A percentile compares a stretch with the other conserved stretches of the same genome.
These are phyloP conservation scores for Liodrosophila aerea DNA, from an alignment of 2,888 invertebrate species.

Conservation along the genomic window DNA sequence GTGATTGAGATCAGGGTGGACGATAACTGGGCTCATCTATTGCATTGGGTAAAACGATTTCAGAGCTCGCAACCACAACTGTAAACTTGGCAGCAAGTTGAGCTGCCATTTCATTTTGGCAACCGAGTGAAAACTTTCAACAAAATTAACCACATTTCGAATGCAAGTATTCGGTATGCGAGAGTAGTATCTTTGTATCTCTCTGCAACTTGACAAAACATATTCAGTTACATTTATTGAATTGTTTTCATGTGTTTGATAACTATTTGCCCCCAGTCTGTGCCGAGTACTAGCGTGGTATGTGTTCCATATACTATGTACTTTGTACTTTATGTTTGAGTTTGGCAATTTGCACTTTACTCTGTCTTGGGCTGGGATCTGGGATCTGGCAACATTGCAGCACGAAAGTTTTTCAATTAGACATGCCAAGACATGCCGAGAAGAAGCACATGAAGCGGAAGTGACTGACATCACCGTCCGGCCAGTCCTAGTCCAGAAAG, in stretches of 20 bases:
- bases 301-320: no score
- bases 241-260: slow-evolving; percentile 62
- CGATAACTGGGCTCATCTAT: slow-evolving; percentile 23
- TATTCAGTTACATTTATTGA: slow-evolving; percentile 66
- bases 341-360: slow-evolving; percentile 58
- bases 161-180: slow-evolving; percentile 34
- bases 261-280: slow-evolving; percentile 53
- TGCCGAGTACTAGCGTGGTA: slow-evolving; percentile 2
- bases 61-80: slow-evolving; percentile 13
- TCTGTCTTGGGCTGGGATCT: slow-evolving; percentile 32
- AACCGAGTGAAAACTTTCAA: slow-evolving; percentile 48
- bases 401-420: slow-evolving; percentile 70
- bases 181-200: slow-evolving; percentile 25
- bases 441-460: slow-evolving; percentile 39
- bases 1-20: slow-evolving; percentile 18
- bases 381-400: slow-evolving; percentile 34
- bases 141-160: slow-evolving; percentile 62
- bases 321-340: slow-evolving; percentile 43
- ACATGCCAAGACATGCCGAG: slow-evolving; percentile 43
- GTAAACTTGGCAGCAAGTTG: slow-evolving; percentile 43
- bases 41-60: slow-evolving; percentile 50
- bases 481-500: slow-evolving; percentile 30
- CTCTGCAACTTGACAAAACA: slow-evolving; percentile 49
- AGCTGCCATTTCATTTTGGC: slow-evolving; percentile 39
- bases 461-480: slow-evolving; percentile 29